phyloP scores from a whole-genome alignment of 1,140 invertebrate genomes.

The Drosophila biarmipes region DNA sequence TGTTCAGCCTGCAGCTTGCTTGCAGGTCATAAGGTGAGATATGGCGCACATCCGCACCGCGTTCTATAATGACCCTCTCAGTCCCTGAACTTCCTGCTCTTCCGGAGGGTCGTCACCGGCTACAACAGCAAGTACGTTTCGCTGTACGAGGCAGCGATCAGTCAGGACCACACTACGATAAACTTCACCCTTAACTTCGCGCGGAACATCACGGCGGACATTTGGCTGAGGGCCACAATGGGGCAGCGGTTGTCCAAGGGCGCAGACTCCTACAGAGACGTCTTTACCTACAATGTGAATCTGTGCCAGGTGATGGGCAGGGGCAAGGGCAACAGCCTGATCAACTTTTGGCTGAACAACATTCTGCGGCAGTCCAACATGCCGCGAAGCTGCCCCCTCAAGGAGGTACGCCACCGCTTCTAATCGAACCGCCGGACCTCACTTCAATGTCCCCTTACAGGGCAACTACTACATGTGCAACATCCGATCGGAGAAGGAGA shows the following conservation, averaged over 20 bases:
- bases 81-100: constrained; percentile 39
- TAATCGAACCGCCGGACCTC: not conserved
- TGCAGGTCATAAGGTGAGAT: constrained; percentile 29
- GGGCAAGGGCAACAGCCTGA: constrained; percentile 28
- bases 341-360: constrained; percentile 56
- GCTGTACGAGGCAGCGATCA: constrained; percentile 33
- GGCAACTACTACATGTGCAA: constrained; percentile 50
- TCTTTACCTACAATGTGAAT: constrained; percentile 59
- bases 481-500: constrained; percentile 46
- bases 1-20: not conserved
- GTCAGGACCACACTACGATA: constrained; percentile 22
- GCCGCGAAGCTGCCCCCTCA: constrained; percentile 43
- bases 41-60: too few species aligned
- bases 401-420: constrained; percentile 27
- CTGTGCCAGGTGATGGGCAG: constrained; percentile 54
- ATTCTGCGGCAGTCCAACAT: constrained; percentile 46
- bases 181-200: constrained; percentile 49
- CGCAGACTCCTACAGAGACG: constrained; percentile 12
- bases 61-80: not conserved
- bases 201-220: constrained; percentile 25
- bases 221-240: constrained; percentile 39
- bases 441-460: constrained; percentile 9
- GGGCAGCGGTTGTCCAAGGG: constrained; percentile 30
- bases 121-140: constrained; percentile 47
- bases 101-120: constrained; percentile 28